These are phyloP conservation scores for Aplysina aerophoba DNA, from an alignment of 37 sponge, comb jelly and placozoan genomes.

Conservation along the genomic window DNA sequence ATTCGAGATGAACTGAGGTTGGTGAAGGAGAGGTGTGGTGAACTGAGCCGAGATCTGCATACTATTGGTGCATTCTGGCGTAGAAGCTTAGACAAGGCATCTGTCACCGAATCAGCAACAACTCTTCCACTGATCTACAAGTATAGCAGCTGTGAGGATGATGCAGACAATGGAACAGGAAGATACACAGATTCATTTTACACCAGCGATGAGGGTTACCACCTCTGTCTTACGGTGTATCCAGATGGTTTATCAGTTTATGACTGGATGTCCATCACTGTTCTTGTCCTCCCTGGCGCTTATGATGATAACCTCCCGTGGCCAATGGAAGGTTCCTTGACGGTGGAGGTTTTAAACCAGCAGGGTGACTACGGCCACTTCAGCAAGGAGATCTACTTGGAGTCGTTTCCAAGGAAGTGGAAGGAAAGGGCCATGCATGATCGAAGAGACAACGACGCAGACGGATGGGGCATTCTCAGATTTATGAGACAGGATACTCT, in stretches of 20 bases:
- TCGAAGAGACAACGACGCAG: neutral
- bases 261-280: neutral
- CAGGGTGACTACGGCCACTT: neutral
- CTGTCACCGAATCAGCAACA: neutral
- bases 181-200: neutral
- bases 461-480: neutral
- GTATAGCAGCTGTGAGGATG: neutral
- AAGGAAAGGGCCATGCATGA: neutral
- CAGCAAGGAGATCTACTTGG: neutral
- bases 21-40: too few species aligned
- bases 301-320: neutral
- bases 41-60: too few species aligned
- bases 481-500: neutral
- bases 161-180: neutral
- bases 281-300: neutral
- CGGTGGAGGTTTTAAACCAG: neutral
- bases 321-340: constrained; percentile 1
- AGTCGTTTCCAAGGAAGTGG: neutral
- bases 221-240: neutral
- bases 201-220: neutral
- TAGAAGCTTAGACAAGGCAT: too few species aligned
- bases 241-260: neutral
- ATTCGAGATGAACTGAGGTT: too few species aligned
- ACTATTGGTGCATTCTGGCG: too few species aligned
- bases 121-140: neutral